phyloP scores from a whole-genome alignment of 2,797 vertebrate species.

The Phrynocephalus forsythii region DNA sequence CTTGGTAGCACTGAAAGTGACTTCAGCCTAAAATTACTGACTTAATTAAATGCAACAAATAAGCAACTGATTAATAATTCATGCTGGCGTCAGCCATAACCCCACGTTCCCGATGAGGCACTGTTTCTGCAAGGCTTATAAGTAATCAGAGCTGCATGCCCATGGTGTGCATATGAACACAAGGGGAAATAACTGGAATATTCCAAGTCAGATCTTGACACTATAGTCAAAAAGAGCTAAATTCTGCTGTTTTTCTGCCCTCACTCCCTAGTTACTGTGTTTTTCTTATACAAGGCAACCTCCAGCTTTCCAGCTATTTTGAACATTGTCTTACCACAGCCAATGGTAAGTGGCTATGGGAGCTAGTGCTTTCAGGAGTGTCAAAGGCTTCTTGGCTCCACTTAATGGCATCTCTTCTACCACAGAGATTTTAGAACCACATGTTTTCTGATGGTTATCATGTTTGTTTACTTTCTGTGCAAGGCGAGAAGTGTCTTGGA shows the following conservation, averaged over 20 bases:
- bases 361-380: not conserved
- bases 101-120: conserved; percentile 11
- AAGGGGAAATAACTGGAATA: not conserved
- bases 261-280: not conserved
- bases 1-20: conserved; percentile 21
- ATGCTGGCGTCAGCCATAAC: not conserved
- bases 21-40: conserved; percentile 28
- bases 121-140: conserved; percentile 3
- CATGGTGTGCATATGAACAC: conserved; percentile 9
- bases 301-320: not conserved
- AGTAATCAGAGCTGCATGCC: conserved; percentile 13
- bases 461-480: not conserved
- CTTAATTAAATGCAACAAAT: conserved; percentile 46
- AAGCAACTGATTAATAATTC: conserved; percentile 30
- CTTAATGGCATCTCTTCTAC: not conserved
- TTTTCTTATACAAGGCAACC: not conserved
- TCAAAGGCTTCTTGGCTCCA: not conserved
- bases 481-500: not conserved
- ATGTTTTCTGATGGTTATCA: no score
- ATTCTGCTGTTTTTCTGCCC: not conserved
- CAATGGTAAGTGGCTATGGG: no score
- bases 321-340: not conserved
- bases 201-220: not conserved
- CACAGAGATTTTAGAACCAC: not conserved
- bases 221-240: not conserved